These are phyloP conservation scores for Halcyon senegalensis DNA, from an alignment of 2,113 vertebrate species.

Conservation along the genomic window DNA sequence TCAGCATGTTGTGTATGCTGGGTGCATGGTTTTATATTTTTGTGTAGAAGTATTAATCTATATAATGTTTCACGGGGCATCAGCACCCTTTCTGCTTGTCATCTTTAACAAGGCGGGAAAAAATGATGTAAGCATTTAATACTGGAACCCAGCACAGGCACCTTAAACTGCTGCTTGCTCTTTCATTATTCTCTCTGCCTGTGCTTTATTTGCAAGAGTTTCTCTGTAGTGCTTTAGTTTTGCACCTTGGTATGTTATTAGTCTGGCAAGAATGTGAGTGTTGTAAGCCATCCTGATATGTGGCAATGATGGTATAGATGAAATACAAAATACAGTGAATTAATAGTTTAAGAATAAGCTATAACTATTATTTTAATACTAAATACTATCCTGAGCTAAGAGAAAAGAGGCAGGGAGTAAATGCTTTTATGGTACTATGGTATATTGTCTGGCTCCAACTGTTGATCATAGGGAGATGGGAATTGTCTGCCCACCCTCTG, in stretches of 20 bases:
- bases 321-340: neutral
- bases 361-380: neutral
- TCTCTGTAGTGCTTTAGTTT: neutral
- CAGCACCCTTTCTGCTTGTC: neutral
- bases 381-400: neutral
- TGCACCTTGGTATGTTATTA: neutral
- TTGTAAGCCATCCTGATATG: rapidly evolving
- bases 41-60: neutral
- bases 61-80: neutral
- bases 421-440: neutral
- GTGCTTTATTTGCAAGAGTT: neutral
- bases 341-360: neutral
- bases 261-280: neutral
- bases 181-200: neutral
- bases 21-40: conserved; percentile 21
- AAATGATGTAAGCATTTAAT: neutral
- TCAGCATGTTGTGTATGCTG: conserved; percentile 14
- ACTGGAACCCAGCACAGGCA: neutral
- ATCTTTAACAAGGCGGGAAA: neutral
- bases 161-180: neutral
- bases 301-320: neutral
- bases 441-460: neutral
- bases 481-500: neutral
- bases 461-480: neutral
- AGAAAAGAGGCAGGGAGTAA: neutral